phyloP scores from a whole-genome alignment of 2,113 vertebrate species.

The Pycnonotus jocosus region DNA sequence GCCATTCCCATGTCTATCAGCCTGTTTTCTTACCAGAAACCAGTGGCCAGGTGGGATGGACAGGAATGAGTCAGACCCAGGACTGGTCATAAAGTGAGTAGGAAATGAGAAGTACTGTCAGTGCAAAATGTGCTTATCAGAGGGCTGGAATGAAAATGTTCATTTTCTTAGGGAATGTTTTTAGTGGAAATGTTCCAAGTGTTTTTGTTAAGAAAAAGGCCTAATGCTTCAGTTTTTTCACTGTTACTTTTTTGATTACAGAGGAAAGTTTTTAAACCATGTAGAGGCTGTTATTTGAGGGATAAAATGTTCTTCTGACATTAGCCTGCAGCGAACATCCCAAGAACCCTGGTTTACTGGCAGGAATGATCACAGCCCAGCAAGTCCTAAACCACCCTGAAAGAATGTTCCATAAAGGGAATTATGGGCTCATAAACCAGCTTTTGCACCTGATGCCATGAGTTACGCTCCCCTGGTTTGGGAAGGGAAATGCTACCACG shows the following conservation, averaged over 20 bases:
- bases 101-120: conserved; percentile 34
- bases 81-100: neutral
- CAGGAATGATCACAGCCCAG: neutral
- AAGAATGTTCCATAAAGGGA: neutral
- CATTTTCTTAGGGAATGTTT: conserved; percentile 35
- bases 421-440: neutral
- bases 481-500: neutral
- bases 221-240: neutral
- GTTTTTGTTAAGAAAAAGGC: neutral
- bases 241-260: neutral
- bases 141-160: neutral
- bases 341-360: neutral
- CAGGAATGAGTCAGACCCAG: neutral
- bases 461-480: neutral
- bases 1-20: neutral
- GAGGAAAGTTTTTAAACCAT: neutral
- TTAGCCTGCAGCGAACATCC: neutral
- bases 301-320: neutral
- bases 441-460: conserved; percentile 17
- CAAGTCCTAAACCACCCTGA: neutral
- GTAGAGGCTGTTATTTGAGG: neutral
- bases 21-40: neutral
- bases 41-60: neutral
- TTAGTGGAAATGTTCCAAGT: conserved; percentile 7
- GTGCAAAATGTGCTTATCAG: conserved; percentile 46